A percentile compares a stretch with the other conserved stretches of the same genome.
Conservation (phyloP, 2,888 invertebrate species). For the Clusia tigrina region DNA sequence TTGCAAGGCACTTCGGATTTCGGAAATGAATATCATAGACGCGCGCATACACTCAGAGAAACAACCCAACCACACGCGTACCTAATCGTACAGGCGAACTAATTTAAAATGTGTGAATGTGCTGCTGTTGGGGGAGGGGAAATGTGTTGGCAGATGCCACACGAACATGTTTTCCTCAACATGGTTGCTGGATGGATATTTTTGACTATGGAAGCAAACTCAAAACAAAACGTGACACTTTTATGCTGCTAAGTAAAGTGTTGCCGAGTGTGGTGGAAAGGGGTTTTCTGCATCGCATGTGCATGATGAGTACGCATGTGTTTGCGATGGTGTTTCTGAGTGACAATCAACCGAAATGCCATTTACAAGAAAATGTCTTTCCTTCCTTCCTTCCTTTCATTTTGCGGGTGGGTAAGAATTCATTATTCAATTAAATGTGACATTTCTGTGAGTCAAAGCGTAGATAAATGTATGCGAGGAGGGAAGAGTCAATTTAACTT, state of each 20-base stretch:
- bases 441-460: background rate
- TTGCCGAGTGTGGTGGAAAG: slow-evolving; percentile 32
- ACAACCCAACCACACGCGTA: background rate
- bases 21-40: slow-evolving; percentile 10
- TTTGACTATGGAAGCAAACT: background rate
- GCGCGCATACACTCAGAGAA: background rate
- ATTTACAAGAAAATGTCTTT: background rate
- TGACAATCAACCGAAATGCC: slow-evolving; percentile 6
- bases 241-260: slow-evolving; percentile 7
- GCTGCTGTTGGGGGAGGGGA: background rate
- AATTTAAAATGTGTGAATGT: background rate
- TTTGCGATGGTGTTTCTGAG: background rate
- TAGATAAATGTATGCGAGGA: background rate
- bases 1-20: background rate
- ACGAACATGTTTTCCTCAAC: background rate
- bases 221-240: slow-evolving; percentile 4
- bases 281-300: slow-evolving; percentile 23
- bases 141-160: slow-evolving; percentile 4
- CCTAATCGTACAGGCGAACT: no score
- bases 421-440: slow-evolving; percentile 8
- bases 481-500: background rate
- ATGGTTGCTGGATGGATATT: background rate
- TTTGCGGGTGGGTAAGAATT: background rate
- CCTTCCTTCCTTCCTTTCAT: background rate
- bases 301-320: background rate